These are phyloP conservation scores for Actenoides hombroni DNA, from an alignment of 2,113 vertebrate genomes.

Conservation along the genomic window DNA sequence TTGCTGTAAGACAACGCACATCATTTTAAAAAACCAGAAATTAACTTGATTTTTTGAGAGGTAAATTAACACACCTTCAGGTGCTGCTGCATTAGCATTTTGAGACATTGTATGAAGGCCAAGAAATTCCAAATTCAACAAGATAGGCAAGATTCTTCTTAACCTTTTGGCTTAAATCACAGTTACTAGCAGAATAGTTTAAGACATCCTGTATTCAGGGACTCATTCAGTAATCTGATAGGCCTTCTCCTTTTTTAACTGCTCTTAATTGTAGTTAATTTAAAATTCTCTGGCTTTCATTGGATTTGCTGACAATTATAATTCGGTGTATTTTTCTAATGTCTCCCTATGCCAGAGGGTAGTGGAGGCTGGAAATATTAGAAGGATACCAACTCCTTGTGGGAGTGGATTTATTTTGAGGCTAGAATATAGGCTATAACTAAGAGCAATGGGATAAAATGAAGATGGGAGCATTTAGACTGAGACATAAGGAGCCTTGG, in stretches of 20 bases:
- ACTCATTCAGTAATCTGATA: not conserved
- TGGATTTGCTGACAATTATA: slow-evolving; percentile 30
- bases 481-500: not conserved
- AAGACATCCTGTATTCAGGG: slow-evolving; percentile 3
- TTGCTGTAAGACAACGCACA: not conserved
- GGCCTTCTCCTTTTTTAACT: slow-evolving; percentile 21
- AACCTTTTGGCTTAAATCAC: slow-evolving; percentile 30
- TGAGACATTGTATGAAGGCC: not conserved
- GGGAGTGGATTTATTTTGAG: slow-evolving; percentile 7
- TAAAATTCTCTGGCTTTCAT: not conserved
- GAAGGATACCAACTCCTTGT: not conserved
- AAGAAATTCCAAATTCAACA: not conserved
- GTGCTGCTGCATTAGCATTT: not conserved
- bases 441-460: not conserved
- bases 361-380: not conserved
- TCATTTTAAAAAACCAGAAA: not conserved
- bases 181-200: slow-evolving; percentile 4
- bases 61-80: not conserved
- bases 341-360: not conserved
- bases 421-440: not conserved
- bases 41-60: not conserved
- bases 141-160: not conserved
- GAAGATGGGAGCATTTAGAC: not conserved
- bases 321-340: slow-evolving; percentile 20
- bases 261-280: slow-evolving; percentile 24